A percentile compares a stretch with the other conserved stretches of the same genome.
These are phyloP conservation scores for Tetragnatha versicolor DNA, from an alignment of 1,140 invertebrate genomes.

Conservation along the genomic window DNA sequence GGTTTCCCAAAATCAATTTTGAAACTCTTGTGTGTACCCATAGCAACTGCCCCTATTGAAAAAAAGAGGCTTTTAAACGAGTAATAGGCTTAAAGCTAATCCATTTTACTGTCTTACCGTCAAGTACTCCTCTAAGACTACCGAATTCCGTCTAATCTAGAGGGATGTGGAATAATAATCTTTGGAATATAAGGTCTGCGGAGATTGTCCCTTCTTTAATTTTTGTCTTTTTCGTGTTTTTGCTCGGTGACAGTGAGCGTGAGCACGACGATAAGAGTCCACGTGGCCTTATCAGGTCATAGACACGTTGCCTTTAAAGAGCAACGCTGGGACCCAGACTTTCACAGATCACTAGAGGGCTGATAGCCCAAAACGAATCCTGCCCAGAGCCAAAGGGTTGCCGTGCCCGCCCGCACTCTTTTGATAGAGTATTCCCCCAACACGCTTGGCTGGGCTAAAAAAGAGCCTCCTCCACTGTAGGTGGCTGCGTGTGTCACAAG, in stretches of 20 bases:
- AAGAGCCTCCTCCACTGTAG: too few species aligned
- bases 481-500: too few species aligned
- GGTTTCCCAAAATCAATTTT: conserved; percentile 28
- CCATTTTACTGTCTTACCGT: conserved; percentile 26
- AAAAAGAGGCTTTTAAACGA: conserved; percentile 34
- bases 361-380: conserved; percentile 44
- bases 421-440: too few species aligned
- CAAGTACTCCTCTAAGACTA: not conserved
- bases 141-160: conserved; percentile 17
- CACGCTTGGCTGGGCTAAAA: too few species aligned
- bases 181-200: conserved; percentile 34
- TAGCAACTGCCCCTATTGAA: conserved; percentile 2
- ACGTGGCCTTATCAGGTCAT: conserved; percentile 51
- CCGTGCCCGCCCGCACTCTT: too few species aligned
- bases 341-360: conserved; percentile 43
- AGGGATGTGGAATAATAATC: conserved; percentile 27
- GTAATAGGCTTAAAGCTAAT: conserved; percentile 36
- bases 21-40: conserved; percentile 17
- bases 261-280: conserved; percentile 36
- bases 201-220: conserved; percentile 5
- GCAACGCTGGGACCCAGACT: not conserved
- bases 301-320: conserved; percentile 44
- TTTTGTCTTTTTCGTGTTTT: conserved; percentile 33
- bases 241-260: conserved; percentile 32
- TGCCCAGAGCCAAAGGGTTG: conserved; percentile 15